Evolutionary conservation across 2,113 vertebrate genomes (phyloP), one percentile per base, ranked within the genome.

Genomic region (Saccopteryx leptura): DNA sequence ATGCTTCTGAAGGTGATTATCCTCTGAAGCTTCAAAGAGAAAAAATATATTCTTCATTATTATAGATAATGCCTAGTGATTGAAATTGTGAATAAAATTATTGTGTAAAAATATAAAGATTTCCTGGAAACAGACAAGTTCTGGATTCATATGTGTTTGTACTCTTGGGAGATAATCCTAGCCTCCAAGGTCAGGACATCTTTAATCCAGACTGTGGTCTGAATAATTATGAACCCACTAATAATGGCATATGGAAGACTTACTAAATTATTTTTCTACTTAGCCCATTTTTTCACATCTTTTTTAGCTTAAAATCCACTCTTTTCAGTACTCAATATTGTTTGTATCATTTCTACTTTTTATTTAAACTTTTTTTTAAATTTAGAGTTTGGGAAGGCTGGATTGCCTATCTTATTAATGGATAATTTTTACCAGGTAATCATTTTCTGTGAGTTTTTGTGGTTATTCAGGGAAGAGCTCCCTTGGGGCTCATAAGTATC

Each of bases 101-200:
- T 94, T 88, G 92, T 85, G 83, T 92, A 96, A 97, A 98, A 91
- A 46, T 84, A 69, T 87, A 97, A 86, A 78, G 13, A 68, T 78
- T 98, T 97, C 95, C 92, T 95, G 83, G 17, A 97, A 94, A 96
- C 90, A 97, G 94, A 87, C 68, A 97, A 9, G 3, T 91, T 96
- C 80, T 94, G 15, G 46, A 96, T 94, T 96, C 91, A 66, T 69
- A 76, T 39, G 9, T 88, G 90, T 68, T 54, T 33, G 52, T 92
- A 75, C 82, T 50, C 5, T 72, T 96, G 90, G 39, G 74, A 97
- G 83, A 90, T 71, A 95, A 69, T 97, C 82, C 86, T 95, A 96
- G 85, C 65, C 91, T 90, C 90, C 96, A 92, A 96, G 14, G 91
- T 90, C 96, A 97, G 91, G 56, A 92, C 71, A 88, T 26, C 93